Evolutionary conservation across 53 echinoderm and acorn worm genomes (phyloP).

Genomic region (Henricia sp.): DNA sequence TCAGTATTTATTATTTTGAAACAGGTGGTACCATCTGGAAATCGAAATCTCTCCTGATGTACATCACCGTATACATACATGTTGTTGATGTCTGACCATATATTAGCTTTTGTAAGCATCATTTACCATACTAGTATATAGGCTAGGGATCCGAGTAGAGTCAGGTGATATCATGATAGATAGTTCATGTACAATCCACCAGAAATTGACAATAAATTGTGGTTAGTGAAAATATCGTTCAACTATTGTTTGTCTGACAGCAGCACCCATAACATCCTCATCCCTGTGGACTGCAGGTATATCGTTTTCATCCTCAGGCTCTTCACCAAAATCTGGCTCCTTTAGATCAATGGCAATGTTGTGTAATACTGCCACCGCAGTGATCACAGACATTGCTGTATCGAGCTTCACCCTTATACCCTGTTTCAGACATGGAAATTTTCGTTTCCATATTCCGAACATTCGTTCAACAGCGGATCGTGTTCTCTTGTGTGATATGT

Average conservation of each 20-base stretch:
- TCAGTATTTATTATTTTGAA: too few relatives aligned
- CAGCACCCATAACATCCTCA: slow-evolving; percentile 15
- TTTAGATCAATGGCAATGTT: slow-evolving; percentile 25
- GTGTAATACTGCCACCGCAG: slow-evolving; percentile 27
- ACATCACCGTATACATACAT: slow-evolving; percentile 8
- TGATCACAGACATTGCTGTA: slow-evolving; percentile 7
- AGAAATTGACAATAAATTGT: slow-evolving; percentile 18
- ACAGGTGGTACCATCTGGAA: too few relatives aligned
- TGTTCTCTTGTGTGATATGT: slow-evolving; percentile 6
- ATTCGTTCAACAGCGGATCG: slow-evolving; percentile 16
- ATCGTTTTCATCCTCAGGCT: slow-evolving; percentile 20
- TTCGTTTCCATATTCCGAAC: slow-evolving; percentile 35
- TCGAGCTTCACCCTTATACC: slow-evolving; percentile 5
- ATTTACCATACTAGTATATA: too few relatives aligned
- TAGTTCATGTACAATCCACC: slow-evolving; percentile 14
- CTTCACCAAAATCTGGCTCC: slow-evolving; percentile 28
- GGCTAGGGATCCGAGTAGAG: too few relatives aligned
- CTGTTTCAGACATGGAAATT: slow-evolving; percentile 17
- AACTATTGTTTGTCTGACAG: slow-evolving; percentile 18
- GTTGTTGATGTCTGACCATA: not conserved
- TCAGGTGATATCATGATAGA: too few relatives aligned
- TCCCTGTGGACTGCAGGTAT: slow-evolving; percentile 19
- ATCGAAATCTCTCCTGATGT: too few relatives aligned
- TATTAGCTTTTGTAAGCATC: too few relatives aligned
- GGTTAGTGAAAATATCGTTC: slow-evolving; percentile 15